Evolutionary conservation across 2,113 vertebrate species (phyloP).

Genomic region (Apteryx mantelli): DNA sequence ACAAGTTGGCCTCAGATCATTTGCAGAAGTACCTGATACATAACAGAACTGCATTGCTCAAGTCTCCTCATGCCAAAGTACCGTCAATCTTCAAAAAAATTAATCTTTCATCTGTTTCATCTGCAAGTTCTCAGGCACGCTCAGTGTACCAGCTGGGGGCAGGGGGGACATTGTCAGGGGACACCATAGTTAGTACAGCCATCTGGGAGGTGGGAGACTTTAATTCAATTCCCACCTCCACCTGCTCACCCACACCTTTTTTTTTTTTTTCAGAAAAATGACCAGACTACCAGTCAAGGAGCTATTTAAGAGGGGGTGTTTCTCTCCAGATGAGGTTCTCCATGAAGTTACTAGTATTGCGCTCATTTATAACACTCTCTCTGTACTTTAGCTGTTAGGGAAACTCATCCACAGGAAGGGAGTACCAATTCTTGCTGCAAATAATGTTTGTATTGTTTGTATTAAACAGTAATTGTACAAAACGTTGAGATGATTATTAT

Average conservation of each 20-base stretch:
- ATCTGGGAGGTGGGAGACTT: background rate
- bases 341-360: background rate
- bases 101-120: background rate
- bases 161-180: background rate
- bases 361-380: background rate
- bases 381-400: background rate
- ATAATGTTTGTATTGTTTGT: background rate
- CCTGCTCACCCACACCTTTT: background rate
- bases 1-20: rapidly evolving
- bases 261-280: background rate
- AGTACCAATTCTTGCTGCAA: background rate
- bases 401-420: background rate
- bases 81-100: background rate
- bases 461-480: background rate
- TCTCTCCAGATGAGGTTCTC: background rate
- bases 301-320: background rate
- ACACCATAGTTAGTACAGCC: rapidly evolving
- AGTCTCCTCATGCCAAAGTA: background rate
- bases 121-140: background rate
- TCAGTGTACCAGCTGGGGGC: background rate
- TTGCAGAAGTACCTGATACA: background rate
- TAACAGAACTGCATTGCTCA: background rate
- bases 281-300: background rate
- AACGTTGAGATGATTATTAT: background rate
- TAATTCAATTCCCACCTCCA: background rate